Evolutionary conservation across 2,113 vertebrate genomes (phyloP), one percentile per base, ranked within the genome.

Genomic region (Misgurnus mizolepis): DNA sequence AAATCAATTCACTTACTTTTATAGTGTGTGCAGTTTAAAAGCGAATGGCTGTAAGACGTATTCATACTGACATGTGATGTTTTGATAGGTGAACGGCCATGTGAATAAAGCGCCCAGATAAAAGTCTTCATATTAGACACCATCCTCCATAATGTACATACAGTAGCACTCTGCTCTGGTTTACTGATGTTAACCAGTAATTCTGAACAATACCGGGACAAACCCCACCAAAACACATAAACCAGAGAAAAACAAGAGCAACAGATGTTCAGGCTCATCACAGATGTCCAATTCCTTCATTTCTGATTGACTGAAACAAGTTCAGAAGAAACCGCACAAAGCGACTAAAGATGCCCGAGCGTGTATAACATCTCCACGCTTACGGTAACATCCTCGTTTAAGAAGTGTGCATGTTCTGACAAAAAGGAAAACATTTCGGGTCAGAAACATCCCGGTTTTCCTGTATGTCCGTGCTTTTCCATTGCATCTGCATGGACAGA

Each of bases 321-420:
- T 72, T 70, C 49, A 41, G 53, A 4, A 43, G 45, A 47, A 47
- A 49, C 41, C 9, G 34, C 40, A 14, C 17, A 53, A 71, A 22
- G n/a, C 7, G 8, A 7, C 55, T 18, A 8, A 70, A 75, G 55
- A 22, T 1, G 10, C 56, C 56, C 12, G n/a, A 10, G 0, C 55
- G 7, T 60, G 50, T n/a, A 56, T 50, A 12, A 12, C 34, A 2
- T 70, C 67, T 12, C 4, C 12, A 12, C 49, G 4, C 15, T 10
- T 1, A 3, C 47, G 11, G 8, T 49, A 10, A 11, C 5, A 50
- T 15, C 50, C 50, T 53, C 12, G 50, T 73, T 43, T 61, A 45
- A n/a, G 55, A 74, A 74, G 71, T 27, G n/a, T 27, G 17, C 71
- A 74, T 74, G 71, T 55, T 74, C 60, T 45, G 27, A 34, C 27